Base-by-base conservation (phyloP, 2,888 invertebrate genomes). In the Macrophya alboannulata region DNA sequence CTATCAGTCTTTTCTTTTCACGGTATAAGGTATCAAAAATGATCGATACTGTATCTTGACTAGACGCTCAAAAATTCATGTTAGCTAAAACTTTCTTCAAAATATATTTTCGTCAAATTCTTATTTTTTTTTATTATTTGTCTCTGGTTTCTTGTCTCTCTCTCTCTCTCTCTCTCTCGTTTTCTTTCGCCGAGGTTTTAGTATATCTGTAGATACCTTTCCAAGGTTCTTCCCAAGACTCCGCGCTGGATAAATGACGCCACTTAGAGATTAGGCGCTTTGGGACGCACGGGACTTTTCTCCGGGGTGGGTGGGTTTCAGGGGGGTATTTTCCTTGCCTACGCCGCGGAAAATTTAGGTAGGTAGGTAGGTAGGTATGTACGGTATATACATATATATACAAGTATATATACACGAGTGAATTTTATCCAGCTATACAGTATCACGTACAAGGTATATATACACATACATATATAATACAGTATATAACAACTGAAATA, bases 251-350 rank as follows among this genome's bases (percentile, higher is more conserved):
- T 37, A 68, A 91, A 91, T 89, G 90, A 90, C 89, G 88, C 89
- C 89, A 90, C 90, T 91, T 90, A 90, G 89, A 91, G 91, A 91
- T 91, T 91, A 91, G 90, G 89, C 88, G 90, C 88, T 87, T 86
- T 86, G 89, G 88, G 89, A 89, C 89, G 87, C 48, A 55, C 17
- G 43, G n/a, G 77, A 84, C 17, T 51, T 37, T 40, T 77, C 71
- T n/a, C 45, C 77, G 84, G 55, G 55, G 55, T 55, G 55, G 55
- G 55, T 55, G 87, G 55, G 55, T 55, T 55, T 55, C 55, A 55
- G 55, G 55, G 55, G 55, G 87, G 48, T 87, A 90, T 89, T 90
- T 88, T 88, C 87, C 85, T 86, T 87, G 88, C 86, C 87, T 88
- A 86, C 87, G 85, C 86, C 87, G 88, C 86, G 88, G 88, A 87